These are phyloP conservation scores for Dysdera silvatica DNA, from an alignment of 1,140 invertebrate genomes.

Conservation along the genomic window DNA sequence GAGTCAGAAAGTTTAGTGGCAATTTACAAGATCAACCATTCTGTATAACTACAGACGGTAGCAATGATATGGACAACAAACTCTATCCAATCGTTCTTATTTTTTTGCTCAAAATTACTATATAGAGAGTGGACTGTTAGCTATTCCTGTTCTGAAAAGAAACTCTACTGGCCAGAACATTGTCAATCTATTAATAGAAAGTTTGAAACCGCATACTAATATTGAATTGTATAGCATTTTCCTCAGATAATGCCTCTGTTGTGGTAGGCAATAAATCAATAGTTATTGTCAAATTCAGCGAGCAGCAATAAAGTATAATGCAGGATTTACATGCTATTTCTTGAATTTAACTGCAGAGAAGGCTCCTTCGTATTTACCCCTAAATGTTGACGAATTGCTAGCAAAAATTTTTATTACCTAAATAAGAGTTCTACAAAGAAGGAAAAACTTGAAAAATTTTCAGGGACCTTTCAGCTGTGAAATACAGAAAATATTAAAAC, in stretches of 20 bases:
- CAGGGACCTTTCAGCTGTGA: neutral
- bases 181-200: neutral
- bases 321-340: neutral
- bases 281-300: neutral
- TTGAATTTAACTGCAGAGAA: constrained; percentile 6
- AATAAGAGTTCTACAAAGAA: neutral
- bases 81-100: neutral
- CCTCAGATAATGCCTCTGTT: neutral
- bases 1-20: neutral
- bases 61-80: neutral
- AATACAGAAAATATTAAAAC: neutral
- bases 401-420: neutral
- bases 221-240: neutral
- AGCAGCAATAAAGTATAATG: neutral
- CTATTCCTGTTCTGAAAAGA: neutral
- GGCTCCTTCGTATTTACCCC: neutral
- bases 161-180: neutral
- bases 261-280: neutral
- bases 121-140: neutral
- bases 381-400: neutral
- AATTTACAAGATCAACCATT: neutral
- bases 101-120: neutral
- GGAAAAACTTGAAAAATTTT: neutral
- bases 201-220: neutral
- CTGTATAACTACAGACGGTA: neutral